phyloP scores from a whole-genome alignment of 2,797 vertebrate species.

The Spheniscus humboldti region DNA sequence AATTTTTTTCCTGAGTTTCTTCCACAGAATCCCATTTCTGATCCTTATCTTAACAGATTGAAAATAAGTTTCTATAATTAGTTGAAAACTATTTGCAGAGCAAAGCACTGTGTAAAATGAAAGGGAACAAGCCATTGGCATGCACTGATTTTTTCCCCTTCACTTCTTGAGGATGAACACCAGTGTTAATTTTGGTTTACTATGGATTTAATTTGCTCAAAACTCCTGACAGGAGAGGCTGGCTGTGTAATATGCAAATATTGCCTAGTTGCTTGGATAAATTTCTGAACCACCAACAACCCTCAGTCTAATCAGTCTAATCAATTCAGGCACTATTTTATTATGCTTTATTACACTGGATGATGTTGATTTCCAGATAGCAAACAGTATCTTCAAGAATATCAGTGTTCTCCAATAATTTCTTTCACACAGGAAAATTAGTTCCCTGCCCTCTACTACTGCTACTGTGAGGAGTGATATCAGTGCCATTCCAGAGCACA shows the following conservation, averaged over 20 bases:
- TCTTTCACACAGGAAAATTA: constrained; percentile 31
- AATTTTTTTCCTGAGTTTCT: neutral
- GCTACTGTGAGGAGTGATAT: neutral
- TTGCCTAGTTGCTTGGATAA: neutral
- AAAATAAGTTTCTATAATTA: neutral
- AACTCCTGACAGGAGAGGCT: neutral
- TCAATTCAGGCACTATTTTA: neutral
- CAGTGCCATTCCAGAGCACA: neutral
- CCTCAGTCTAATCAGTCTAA: neutral
- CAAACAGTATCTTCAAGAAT: neutral
- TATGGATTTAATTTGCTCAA: neutral
- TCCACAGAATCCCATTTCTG: neutral
- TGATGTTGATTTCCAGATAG: neutral
- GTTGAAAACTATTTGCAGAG: neutral
- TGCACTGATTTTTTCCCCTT: neutral
- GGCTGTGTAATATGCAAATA: neutral
- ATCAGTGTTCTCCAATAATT: neutral
- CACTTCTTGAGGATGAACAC: neutral
- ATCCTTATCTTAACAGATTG: neutral
- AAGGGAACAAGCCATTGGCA: neutral
- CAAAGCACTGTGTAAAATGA: neutral
- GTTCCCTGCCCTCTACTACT: neutral
- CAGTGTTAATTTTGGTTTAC: neutral
- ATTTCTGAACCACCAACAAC: neutral
- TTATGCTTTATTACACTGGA: neutral